Evolutionary conservation across 2,888 invertebrate genomes (phyloP), one percentile per base, ranked within the genome.

Genomic region (Trachelus tabidus): DNA sequence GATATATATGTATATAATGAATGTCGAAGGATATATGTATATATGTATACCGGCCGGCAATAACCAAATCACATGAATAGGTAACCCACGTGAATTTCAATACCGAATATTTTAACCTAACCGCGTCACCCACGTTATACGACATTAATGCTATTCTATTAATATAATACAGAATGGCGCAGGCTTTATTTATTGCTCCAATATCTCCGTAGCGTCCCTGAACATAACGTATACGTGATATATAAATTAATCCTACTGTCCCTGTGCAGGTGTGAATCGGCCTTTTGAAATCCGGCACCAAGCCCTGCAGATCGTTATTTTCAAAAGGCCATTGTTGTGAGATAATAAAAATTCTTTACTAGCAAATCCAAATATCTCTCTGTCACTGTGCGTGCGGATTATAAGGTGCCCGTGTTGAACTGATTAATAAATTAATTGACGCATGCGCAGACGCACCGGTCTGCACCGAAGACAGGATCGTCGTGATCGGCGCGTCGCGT

Each of bases 401-500:
- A 15, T 23, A 56, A 2, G 9, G 2, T 1, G 37, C 0, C 2
- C 23, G 23, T 15, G 23, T 23, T 56, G 2, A 56, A 2, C 9
- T 56, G 2, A 56, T 56, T 69, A 71, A 15, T 33, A 35, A 79
- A 76, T 80, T 30, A 30, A 71, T 34, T 31, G 11, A 33, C 71
- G 31, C 23, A 71, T 74, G 85, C 92, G 9, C 93, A 97, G 97
- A 96, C 91, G 95, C 97, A 23, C 97, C 97, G 34, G 95, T 96
- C 76, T 98, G 97, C 91, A 95, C 93, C 87, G 93, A 94, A 85
- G 95, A 95, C 86, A 95, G 96, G 85, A 95, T 96, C 85, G 93
- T 96, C 81, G 95, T 97, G 89, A 97, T 97, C 87, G 98, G 98
- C 31, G 98, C 97, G 81, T 97, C 97, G 82, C 94, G 97, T 78